Conservation (phyloP, 2,888 invertebrate genomes). For the Axea sp. region DNA sequence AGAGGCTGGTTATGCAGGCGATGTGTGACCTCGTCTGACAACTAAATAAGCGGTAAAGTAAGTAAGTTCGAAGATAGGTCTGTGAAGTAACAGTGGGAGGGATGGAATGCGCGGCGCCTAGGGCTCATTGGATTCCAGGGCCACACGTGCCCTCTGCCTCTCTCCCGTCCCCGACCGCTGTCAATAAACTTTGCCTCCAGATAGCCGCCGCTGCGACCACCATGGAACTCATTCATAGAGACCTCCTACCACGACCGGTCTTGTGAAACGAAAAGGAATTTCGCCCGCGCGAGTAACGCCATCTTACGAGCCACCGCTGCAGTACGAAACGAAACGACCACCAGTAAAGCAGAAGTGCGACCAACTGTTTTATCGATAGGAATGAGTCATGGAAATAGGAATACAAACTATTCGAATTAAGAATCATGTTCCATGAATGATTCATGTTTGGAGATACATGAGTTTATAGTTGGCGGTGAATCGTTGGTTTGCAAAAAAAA, state of each 20-base stretch:
- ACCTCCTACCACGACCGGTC: slow-evolving; percentile 80
- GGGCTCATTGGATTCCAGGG: slow-evolving; percentile 82
- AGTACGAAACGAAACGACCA: not conserved
- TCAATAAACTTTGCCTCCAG: slow-evolving; percentile 77
- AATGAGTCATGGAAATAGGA: no score
- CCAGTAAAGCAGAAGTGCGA: no score
- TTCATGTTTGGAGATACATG: no score
- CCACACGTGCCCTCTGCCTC: slow-evolving; percentile 75
- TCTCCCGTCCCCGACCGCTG: slow-evolving; percentile 73
- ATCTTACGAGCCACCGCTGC: slow-evolving; percentile 41
- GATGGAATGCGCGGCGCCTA: slow-evolving; percentile 82
- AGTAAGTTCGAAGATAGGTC: slow-evolving; percentile 70
- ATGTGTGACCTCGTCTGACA: slow-evolving; percentile 64
- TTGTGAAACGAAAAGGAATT: slow-evolving; percentile 14
- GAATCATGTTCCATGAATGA: no score
- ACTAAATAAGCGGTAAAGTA: slow-evolving; percentile 68
- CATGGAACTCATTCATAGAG: slow-evolving; percentile 81
- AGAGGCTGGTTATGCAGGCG: slow-evolving; percentile 50
- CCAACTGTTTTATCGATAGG: no score
- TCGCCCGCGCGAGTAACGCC: slow-evolving; percentile 48
- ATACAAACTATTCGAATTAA: no score
- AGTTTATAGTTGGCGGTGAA: no score
- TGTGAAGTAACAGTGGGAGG: slow-evolving; percentile 71
- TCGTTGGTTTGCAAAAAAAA: no score
- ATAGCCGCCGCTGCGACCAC: slow-evolving; percentile 74